These are phyloP conservation scores for Cydia fagiglandana DNA, from an alignment of 1,140 invertebrate species.

Conservation along the genomic window DNA sequence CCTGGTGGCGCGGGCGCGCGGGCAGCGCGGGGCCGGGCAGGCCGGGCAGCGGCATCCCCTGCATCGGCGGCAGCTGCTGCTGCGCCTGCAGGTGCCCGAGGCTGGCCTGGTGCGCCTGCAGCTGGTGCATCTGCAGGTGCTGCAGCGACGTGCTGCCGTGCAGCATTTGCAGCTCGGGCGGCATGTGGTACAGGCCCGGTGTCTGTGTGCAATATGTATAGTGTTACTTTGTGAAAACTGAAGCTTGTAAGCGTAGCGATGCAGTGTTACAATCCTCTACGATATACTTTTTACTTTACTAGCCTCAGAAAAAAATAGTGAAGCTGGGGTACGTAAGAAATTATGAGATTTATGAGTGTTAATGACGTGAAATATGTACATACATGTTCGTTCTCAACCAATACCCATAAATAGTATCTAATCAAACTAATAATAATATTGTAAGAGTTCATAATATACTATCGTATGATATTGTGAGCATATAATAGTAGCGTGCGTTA, in stretches of 20 bases:
- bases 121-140: constrained; percentile 61
- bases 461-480: no score
- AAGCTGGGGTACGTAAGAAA: no score
- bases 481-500: no score
- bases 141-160: constrained; percentile 69
- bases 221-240: constrained; percentile 10
- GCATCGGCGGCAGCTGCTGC: constrained; percentile 29
- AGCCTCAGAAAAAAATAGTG: no score
- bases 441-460: no score
- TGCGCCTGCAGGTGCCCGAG: constrained; percentile 42
- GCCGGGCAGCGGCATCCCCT: constrained; percentile 29
- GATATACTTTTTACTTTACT: not conserved
- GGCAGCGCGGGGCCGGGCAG: not conserved
- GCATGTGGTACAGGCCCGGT: constrained; percentile 72
- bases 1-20: constrained; percentile 35
- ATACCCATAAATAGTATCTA: no score
- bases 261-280: not conserved
- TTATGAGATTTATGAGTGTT: no score
- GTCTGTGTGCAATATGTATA: constrained; percentile 45
- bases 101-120: constrained; percentile 44
- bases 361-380: no score
- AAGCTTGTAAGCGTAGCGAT: not conserved
- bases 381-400: no score
- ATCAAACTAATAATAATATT: no score
- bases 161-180: constrained; percentile 72